A percentile compares a stretch with the other conserved stretches of the same genome.
phyloP scores from a whole-genome alignment of 2,797 vertebrate species.

The Dendrocincla fuliginosa region DNA sequence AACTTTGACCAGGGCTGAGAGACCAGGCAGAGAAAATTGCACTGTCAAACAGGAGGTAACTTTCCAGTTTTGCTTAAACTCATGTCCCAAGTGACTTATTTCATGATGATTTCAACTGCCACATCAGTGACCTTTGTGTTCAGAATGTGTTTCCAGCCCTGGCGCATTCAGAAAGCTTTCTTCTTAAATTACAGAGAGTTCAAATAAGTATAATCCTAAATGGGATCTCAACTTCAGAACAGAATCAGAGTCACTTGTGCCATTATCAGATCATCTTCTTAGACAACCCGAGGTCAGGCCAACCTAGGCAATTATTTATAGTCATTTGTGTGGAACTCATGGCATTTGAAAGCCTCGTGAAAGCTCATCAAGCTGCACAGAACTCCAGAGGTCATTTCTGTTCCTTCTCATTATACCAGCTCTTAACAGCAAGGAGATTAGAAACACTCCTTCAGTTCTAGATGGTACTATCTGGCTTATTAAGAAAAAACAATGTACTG shows the following conservation, averaged over 20 bases:
- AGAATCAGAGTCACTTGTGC: slow-evolving; percentile 40
- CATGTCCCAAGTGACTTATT: slow-evolving; percentile 38
- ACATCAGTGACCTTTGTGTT: slow-evolving; percentile 56
- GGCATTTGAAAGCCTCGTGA: slow-evolving; percentile 21
- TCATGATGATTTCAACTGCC: slow-evolving; percentile 54
- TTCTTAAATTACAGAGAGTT: slow-evolving; percentile 65
- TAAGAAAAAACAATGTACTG: not conserved
- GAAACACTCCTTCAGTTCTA: not conserved
- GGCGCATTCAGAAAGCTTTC: slow-evolving; percentile 27
- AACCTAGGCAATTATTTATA: slow-evolving; percentile 69
- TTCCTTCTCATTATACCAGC: not conserved
- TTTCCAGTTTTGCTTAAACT: slow-evolving; percentile 35
- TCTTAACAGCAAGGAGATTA: not conserved
- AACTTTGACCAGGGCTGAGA: not conserved
- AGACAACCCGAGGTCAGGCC: slow-evolving; percentile 63
- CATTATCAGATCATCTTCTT: slow-evolving; percentile 69
- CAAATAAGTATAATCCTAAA: slow-evolving; percentile 57
- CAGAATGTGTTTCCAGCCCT: slow-evolving; percentile 47
- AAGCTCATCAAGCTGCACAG: slow-evolving; percentile 24
- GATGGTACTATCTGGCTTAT: not conserved
- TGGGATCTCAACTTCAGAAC: slow-evolving; percentile 40
- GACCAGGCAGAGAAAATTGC: not conserved
- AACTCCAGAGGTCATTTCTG: slow-evolving; percentile 42
- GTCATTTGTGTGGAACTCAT: slow-evolving; percentile 55
- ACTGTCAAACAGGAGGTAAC: slow-evolving; percentile 30